Evolutionary conservation across 2,113 vertebrate genomes (phyloP).

Genomic region (Naja naja): DNA sequence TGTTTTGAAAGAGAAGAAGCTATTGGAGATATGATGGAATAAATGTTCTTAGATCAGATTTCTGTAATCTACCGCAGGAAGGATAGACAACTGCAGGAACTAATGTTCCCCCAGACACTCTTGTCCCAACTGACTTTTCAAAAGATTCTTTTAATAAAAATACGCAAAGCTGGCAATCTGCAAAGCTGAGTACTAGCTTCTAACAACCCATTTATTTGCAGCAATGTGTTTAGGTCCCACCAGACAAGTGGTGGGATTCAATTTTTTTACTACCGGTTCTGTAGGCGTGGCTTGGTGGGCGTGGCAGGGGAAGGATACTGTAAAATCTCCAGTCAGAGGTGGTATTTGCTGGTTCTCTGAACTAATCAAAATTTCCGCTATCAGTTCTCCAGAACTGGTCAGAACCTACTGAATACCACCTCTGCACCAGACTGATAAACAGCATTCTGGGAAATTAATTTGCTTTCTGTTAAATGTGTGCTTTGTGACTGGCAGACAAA

Average conservation of each 20-base stretch:
- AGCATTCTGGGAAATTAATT: neutral
- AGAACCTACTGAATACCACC: too few relatives aligned
- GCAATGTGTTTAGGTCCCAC: neutral
- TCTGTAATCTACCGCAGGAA: neutral
- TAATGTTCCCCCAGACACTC: neutral
- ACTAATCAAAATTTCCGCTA: too few relatives aligned
- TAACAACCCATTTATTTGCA: neutral
- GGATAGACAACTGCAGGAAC: neutral
- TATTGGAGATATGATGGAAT: neutral
- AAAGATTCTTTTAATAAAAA: neutral
- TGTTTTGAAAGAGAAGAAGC: neutral
- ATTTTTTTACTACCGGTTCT: too few relatives aligned
- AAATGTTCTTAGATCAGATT: neutral
- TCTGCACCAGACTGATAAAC: neutral
- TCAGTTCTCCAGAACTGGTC: too few relatives aligned
- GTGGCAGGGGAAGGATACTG: too few relatives aligned
- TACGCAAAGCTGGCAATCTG: neutral
- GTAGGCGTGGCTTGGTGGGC: too few relatives aligned
- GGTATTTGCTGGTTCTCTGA: too few relatives aligned
- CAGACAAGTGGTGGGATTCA: neutral
- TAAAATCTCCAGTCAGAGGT: too few relatives aligned
- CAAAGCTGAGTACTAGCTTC: neutral
- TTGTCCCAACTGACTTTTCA: neutral
- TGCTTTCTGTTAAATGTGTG: neutral
- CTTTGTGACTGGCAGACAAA: neutral